Percentiles rank a stretch among this genome's conserved stretches.
These are phyloP conservation scores for Xenopus laevis DNA, from an alignment of 2,113 vertebrate genomes.

Conservation along the genomic window DNA sequence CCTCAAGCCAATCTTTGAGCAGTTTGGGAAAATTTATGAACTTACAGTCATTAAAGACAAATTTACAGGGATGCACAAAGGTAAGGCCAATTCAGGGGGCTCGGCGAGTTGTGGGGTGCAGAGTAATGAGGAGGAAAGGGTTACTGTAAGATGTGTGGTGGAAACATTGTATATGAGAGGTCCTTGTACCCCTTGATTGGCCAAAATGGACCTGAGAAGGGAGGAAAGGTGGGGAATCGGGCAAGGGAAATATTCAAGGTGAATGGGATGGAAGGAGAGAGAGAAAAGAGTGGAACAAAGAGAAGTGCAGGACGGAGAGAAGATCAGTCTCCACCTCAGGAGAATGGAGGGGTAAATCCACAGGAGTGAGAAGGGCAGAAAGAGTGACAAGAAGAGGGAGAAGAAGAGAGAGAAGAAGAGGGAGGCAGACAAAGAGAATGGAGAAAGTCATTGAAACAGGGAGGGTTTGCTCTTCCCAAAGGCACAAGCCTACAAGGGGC, in stretches of 20 bases:
- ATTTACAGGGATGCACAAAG: conserved; percentile 97
- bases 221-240: neutral
- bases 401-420: too few species aligned
- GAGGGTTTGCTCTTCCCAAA: neutral
- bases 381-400: too few species aligned
- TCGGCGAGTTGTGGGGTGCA: neutral
- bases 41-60: conserved; percentile 95
- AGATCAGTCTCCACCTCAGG: neutral
- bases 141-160: neutral
- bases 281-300: neutral
- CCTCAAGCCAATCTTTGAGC: conserved; percentile 88
- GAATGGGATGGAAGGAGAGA: neutral
- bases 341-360: neutral
- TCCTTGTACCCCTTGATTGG: too few species aligned
- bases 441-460: neutral
- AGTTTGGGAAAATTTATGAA: conserved; percentile 93
- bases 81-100: conserved; percentile 67
- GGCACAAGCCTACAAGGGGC: too few species aligned
- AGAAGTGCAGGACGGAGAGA: neutral
- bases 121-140: neutral
- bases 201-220: neutral
- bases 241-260: neutral
- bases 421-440: neutral
- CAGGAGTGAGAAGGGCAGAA: neutral
- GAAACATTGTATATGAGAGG: neutral